Conservation (phyloP, 1,140 invertebrate genomes). For the Scaptomyza montana region DNA sequence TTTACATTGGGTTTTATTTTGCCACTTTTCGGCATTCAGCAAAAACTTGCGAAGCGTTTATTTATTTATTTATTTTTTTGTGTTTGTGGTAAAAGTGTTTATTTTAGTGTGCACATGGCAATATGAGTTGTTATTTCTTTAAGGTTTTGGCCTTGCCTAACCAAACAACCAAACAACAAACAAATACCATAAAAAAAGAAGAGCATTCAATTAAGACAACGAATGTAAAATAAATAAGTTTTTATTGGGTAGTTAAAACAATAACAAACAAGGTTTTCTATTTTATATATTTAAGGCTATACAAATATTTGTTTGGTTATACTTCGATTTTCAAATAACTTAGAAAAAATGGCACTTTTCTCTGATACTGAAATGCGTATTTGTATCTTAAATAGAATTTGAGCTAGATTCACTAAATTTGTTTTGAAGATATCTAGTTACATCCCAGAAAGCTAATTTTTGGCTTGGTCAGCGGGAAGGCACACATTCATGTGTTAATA, state of each 20-base stretch:
- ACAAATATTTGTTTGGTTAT: too few species aligned
- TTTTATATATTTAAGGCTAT: too few species aligned
- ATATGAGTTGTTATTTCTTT: constrained; percentile 25
- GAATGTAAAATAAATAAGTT: constrained; percentile 1
- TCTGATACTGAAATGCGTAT: too few species aligned
- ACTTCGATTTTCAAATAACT: too few species aligned
- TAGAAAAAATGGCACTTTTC: too few species aligned
- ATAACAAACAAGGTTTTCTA: too few species aligned
- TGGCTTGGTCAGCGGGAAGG: too few species aligned
- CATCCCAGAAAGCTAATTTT: too few species aligned
- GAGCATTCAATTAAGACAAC: background rate
- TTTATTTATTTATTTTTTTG: constrained; percentile 20
- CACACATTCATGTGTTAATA: constrained; percentile 28
- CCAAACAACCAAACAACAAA: constrained; percentile 9
- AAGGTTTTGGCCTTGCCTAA: constrained; percentile 59
- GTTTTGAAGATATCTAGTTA: too few species aligned
- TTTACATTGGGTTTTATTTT: constrained; percentile 54
- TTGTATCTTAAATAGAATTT: too few species aligned
- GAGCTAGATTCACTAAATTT: too few species aligned
- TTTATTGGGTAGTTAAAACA: constrained; percentile 44
- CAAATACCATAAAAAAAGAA: constrained; percentile 14
- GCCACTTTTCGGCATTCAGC: constrained; percentile 73
- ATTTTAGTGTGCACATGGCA: constrained; percentile 27
- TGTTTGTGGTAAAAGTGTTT: constrained; percentile 46
- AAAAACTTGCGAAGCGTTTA: constrained; percentile 50